A percentile compares a stretch with the other conserved stretches of the same genome.
These are phyloP conservation scores for Nemotelus nigrinus DNA, from an alignment of 2,888 invertebrate genomes.

Conservation along the genomic window DNA sequence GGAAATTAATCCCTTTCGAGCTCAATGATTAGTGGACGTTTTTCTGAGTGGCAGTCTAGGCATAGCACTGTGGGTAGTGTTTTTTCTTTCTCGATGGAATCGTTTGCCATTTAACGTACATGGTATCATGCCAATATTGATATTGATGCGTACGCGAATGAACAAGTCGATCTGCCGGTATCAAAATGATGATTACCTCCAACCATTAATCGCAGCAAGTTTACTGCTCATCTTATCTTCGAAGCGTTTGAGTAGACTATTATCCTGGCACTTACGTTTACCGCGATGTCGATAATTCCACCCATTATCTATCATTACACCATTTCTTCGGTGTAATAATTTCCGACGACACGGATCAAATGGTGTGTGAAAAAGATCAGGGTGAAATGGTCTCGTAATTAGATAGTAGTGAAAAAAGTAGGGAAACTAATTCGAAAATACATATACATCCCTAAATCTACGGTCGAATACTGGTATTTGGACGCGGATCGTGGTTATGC, in stretches of 20 bases:
- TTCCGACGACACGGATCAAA: constrained; percentile 48
- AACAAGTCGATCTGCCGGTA: constrained; percentile 13
- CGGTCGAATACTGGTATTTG: neutral
- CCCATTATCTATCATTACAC: constrained; percentile 50
- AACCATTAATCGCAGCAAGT: constrained; percentile 18
- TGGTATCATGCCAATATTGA: neutral
- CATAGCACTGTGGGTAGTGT: neutral
- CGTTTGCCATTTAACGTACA: neutral
- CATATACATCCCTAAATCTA: neutral
- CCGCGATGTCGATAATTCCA: constrained; percentile 32
- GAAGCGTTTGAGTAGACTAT: constrained; percentile 34
- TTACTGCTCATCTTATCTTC: constrained; percentile 11
- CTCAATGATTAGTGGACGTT: constrained; percentile 37
- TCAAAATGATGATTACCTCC: constrained; percentile 34
- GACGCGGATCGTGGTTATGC: neutral
- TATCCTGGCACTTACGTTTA: constrained; percentile 42
- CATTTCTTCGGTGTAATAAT: constrained; percentile 49
- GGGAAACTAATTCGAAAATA: constrained; percentile 20
- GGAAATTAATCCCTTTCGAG: constrained; percentile 46
- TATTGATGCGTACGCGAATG: neutral
- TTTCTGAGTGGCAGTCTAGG: constrained; percentile 23
- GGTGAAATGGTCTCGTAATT: constrained; percentile 33
- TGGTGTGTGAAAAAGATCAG: constrained; percentile 47
- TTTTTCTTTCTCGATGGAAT: neutral
- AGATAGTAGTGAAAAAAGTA: constrained; percentile 16